Conservation (phyloP, 2,113 vertebrate species). For the Poeciliopsis turrubarensis region DNA sequence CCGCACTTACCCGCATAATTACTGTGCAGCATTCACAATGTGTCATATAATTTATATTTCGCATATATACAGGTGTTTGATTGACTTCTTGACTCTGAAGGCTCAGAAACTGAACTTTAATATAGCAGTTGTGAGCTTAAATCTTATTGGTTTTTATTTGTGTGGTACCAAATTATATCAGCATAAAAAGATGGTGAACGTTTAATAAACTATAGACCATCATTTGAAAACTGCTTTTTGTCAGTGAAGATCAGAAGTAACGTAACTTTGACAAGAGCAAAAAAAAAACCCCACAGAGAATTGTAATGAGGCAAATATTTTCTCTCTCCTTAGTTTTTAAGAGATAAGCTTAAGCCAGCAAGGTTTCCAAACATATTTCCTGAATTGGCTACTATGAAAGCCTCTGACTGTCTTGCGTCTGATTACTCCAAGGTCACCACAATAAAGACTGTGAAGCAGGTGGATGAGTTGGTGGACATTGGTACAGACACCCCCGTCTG, state of each 20-base stretch:
- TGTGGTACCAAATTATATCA: too few species aligned
- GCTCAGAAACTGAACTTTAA: too few species aligned
- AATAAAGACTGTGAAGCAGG: slow-evolving; percentile 95
- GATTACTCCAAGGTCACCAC: slow-evolving; percentile 87
- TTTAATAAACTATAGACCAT: not conserved
- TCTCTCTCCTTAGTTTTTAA: not conserved
- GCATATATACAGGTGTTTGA: too few species aligned
- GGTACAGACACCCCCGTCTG: slow-evolving; percentile 88
- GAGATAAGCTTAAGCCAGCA: not conserved
- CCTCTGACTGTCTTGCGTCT: slow-evolving; percentile 11
- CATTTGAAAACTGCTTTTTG: not conserved
- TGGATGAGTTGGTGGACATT: slow-evolving; percentile 93
- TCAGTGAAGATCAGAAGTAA: not conserved
- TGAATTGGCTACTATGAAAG: not conserved
- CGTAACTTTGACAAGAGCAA: not conserved
- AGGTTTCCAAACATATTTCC: not conserved
- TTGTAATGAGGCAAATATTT: not conserved
- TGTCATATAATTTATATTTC: not conserved
- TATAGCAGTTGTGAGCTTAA: too few species aligned
- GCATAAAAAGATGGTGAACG: too few species aligned
- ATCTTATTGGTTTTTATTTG: too few species aligned
- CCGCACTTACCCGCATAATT: too few species aligned
- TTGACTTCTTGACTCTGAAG: not conserved
- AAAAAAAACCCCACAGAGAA: not conserved
- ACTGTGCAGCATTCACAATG: not conserved